Percentiles rank a stretch among this genome's conserved stretches.
phyloP scores from a whole-genome alignment of 2,888 invertebrate species.

The Leucophenga montana region DNA sequence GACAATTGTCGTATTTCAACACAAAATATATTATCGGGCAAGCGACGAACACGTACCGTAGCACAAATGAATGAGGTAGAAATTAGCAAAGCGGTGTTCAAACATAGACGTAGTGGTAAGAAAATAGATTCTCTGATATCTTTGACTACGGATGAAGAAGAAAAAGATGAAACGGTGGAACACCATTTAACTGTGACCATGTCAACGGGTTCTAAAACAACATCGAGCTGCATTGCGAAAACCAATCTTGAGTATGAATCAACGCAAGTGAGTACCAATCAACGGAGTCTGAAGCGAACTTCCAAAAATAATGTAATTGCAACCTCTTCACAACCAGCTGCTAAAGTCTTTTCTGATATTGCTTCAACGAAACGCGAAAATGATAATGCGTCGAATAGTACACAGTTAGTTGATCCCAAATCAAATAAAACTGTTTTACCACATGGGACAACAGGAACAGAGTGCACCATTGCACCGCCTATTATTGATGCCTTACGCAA shows the following conservation, averaged over 20 bases:
- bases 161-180: conserved; percentile 16
- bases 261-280: neutral
- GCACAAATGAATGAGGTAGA: conserved; percentile 62
- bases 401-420: too few species aligned
- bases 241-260: neutral
- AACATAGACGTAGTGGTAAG: conserved; percentile 25
- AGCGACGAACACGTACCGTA: conserved; percentile 59
- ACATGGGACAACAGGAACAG: neutral
- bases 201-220: neutral
- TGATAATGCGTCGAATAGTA: too few species aligned
- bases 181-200: neutral
- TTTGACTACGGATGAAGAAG: conserved; percentile 12
- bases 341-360: neutral
- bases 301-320: too few species aligned
- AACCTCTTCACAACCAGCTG: neutral
- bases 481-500: conserved; percentile 10
- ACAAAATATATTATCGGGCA: conserved; percentile 69
- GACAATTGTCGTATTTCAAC: conserved; percentile 69
- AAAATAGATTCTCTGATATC: neutral
- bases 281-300: too few species aligned
- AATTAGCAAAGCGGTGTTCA: conserved; percentile 47
- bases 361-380: too few species aligned
- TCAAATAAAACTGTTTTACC: too few species aligned
- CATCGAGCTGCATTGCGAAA: conserved; percentile 22
- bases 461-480: neutral